Conservation (phyloP, 2,888 invertebrate species). For the Drosophila kuntzei region DNA sequence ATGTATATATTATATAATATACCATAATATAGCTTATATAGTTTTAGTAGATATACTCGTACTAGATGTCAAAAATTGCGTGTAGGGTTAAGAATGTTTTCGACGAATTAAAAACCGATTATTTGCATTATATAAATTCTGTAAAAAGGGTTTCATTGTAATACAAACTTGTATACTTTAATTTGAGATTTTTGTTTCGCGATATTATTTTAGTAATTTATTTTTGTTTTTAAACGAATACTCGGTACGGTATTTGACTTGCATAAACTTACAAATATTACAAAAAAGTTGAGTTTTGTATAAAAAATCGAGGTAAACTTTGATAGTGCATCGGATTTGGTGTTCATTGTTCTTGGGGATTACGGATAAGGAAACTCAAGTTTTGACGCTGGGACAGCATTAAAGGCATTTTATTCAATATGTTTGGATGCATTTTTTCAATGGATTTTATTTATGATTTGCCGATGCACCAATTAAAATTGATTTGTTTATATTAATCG, state of each 20-base stretch:
- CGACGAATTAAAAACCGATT: conserved; percentile 76
- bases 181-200: conserved; percentile 10
- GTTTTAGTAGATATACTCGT: conserved; percentile 43
- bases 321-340: conserved; percentile 78
- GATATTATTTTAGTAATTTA: conserved; percentile 9
- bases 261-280: conserved; percentile 68
- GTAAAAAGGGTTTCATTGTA: conserved; percentile 69
- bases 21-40: conserved; percentile 45
- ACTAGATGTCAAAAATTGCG: conserved; percentile 68
- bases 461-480: conserved; percentile 62
- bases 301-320: conserved; percentile 80
- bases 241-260: conserved; percentile 29
- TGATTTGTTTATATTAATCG: conserved; percentile 11
- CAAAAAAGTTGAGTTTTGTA: conserved; percentile 73
- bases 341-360: conserved; percentile 24
- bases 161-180: conserved; percentile 53
- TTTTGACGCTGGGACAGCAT: conserved; percentile 29
- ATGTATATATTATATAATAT: conserved; percentile 27
- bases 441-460: conserved; percentile 15
- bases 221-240: conserved; percentile 14
- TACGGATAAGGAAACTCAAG: conserved; percentile 56
- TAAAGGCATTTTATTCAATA: conserved; percentile 56
- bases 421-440: conserved; percentile 22
- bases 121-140: conserved; percentile 70
- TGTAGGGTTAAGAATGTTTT: conserved; percentile 58